Conservation (phyloP, 2,113 vertebrate species). For the Paramisgurnus dabryanus region DNA sequence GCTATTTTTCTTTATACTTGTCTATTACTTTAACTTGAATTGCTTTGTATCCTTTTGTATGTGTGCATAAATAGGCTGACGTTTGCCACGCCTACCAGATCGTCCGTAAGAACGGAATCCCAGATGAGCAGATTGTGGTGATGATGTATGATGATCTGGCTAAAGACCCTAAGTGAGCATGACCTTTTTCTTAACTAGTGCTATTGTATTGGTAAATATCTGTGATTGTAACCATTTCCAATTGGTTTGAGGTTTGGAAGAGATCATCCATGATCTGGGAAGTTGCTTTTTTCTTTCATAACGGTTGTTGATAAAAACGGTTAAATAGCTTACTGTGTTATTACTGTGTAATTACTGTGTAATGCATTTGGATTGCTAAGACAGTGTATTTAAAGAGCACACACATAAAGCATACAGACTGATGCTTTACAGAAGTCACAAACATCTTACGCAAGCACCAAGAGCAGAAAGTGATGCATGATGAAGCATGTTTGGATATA, state of each 20-base stretch:
- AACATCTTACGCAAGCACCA: conserved; percentile 12
- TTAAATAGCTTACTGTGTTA: too few species aligned
- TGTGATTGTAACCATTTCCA: neutral
- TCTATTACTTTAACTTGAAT: neutral
- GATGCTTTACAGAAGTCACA: conserved; percentile 11
- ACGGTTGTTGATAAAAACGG: neutral
- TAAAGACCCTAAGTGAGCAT: conserved; percentile 81
- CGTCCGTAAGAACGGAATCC: conserved; percentile 89
- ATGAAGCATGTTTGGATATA: neutral
- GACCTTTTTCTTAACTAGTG: neutral
- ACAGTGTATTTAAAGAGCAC: neutral
- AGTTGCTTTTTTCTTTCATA: neutral
- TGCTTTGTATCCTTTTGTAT: neutral
- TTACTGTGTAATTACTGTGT: too few species aligned
- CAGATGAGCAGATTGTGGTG: conserved; percentile 94
- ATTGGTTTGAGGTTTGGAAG: neutral
- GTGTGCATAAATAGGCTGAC: conserved; percentile 79
- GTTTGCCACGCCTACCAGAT: conserved; percentile 97
- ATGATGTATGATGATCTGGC: conserved; percentile 99
- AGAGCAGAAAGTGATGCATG: neutral
- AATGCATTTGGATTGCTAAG: too few species aligned
- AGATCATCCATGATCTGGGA: neutral
- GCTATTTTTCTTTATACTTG: too few species aligned
- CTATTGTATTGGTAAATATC: neutral
- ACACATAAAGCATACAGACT: neutral